A percentile compares a stretch with the other conserved stretches of the same genome.
phyloP scores from a whole-genome alignment of 2,888 invertebrate species.

The Chydorus sphaericus region DNA sequence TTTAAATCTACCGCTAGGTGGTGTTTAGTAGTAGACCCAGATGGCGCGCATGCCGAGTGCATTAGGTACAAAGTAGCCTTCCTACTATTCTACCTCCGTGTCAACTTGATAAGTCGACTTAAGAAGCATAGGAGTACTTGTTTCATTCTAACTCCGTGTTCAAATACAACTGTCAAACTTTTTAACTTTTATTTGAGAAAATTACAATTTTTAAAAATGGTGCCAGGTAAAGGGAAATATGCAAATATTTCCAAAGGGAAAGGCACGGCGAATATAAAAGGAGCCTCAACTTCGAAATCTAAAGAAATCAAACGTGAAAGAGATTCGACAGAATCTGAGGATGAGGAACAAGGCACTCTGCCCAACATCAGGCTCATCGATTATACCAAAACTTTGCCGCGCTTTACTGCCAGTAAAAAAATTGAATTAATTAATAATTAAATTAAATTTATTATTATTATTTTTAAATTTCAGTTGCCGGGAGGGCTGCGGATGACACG shows the following conservation, averaged over 20 bases:
- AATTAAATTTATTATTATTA: not conserved
- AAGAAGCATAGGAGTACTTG: too few relatives aligned
- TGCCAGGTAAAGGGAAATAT: conserved; percentile 16
- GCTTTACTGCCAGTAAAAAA: conserved; percentile 33
- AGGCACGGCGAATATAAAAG: conserved; percentile 1
- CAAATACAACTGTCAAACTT: not conserved
- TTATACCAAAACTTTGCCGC: conserved; percentile 38
- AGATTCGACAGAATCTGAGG: conserved; percentile 14
- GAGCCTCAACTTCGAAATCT: not conserved
- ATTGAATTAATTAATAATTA: not conserved
- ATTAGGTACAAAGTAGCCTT: too few relatives aligned
- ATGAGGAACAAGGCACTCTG: not conserved
- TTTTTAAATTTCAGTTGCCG: not conserved
- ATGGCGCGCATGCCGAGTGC: too few relatives aligned
- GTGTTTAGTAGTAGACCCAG: too few relatives aligned
- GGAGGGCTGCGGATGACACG: conserved; percentile 45
- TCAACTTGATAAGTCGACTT: too few relatives aligned
- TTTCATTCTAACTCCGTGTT: not conserved
- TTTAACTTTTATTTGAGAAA: too few relatives aligned
- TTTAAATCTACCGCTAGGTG: too few relatives aligned
- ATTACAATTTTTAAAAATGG: too few relatives aligned
- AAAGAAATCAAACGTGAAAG: conserved; percentile 14
- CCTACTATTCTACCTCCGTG: too few relatives aligned
- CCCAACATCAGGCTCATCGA: not conserved
- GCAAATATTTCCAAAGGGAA: conserved; percentile 16